phyloP scores from a whole-genome alignment of 2,797 vertebrate genomes.

The Leptodactylus fallax region DNA sequence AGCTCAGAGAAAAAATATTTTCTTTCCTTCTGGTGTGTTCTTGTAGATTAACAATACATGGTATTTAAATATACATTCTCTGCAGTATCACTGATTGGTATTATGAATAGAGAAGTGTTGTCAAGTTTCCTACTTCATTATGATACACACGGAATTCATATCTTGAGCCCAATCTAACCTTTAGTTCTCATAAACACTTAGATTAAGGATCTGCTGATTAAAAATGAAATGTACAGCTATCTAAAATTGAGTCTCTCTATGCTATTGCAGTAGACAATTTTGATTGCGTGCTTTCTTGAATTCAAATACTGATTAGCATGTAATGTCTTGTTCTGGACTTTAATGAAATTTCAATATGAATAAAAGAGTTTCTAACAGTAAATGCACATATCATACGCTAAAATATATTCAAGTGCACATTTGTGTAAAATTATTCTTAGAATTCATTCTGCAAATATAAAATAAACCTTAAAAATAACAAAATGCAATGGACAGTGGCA shows the following conservation, averaged over 20 bases:
- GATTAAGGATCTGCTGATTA: slow-evolving; percentile 62
- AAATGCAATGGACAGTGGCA: background rate
- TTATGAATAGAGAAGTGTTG: slow-evolving; percentile 57
- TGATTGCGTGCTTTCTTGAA: slow-evolving; percentile 60
- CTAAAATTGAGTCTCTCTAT: slow-evolving; percentile 57
- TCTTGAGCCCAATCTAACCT: slow-evolving; percentile 64
- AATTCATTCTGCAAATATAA: background rate
- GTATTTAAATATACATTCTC: slow-evolving; percentile 39
- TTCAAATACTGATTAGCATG: slow-evolving; percentile 60
- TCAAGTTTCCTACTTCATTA: slow-evolving; percentile 62
- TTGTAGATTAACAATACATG: slow-evolving; percentile 33
- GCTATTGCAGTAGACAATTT: slow-evolving; percentile 52
- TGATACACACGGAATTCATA: slow-evolving; percentile 60
- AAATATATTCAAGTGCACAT: slow-evolving; percentile 25
- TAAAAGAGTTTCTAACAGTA: slow-evolving; percentile 31
- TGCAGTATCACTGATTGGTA: slow-evolving; percentile 51
- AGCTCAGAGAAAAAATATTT: background rate
- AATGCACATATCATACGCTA: slow-evolving; percentile 9
- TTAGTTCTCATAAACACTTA: slow-evolving; percentile 64
- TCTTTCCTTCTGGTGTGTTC: background rate
- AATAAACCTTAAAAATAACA: background rate
- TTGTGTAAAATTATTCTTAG: slow-evolving; percentile 26
- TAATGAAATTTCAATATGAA: slow-evolving; percentile 50
- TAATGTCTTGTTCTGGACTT: slow-evolving; percentile 51
- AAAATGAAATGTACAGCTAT: slow-evolving; percentile 61